Evolutionary conservation across 23 tunicate species (phyloP).

Genomic region (Clavelina lepadiformis): DNA sequence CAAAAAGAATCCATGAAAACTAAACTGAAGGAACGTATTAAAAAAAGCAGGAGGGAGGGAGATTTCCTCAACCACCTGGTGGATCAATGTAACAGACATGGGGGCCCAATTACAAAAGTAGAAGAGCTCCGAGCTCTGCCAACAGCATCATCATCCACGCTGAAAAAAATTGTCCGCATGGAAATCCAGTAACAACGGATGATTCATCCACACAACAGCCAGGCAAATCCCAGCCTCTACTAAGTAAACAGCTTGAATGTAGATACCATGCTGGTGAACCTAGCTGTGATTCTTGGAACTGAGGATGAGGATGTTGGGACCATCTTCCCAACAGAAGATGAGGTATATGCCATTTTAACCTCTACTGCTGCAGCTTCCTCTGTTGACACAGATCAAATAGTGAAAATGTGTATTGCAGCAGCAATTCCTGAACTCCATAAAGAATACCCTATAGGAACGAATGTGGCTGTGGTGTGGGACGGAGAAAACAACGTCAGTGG

Average conservation of each 20-base stretch:
- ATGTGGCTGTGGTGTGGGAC: no score
- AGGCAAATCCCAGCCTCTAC: conserved; percentile 1
- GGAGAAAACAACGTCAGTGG: no score
- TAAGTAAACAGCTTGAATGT: neutral
- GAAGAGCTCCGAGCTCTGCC: neutral
- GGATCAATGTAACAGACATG: conserved; percentile 4
- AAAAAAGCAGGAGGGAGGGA: neutral
- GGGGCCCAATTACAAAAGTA: conserved; percentile 8
- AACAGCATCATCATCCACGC: neutral
- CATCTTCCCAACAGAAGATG: no score
- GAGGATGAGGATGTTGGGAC: no score
- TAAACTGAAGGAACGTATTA: no score
- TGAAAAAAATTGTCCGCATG: neutral
- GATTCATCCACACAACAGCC: conserved; percentile 1
- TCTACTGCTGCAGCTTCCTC: no score
- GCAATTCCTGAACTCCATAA: no score
- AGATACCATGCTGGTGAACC: conserved; percentile 2
- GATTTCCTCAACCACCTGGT: conserved; percentile 6
- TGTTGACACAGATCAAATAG: no score
- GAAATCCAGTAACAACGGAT: conserved; percentile 11
- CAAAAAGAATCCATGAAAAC: neutral
- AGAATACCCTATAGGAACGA: no score
- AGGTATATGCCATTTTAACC: no score
- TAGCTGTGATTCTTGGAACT: neutral
- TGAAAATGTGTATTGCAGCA: no score